These are phyloP conservation scores for Boulengeromyrus knoepffleri DNA, from an alignment of 2,113 vertebrate genomes.

Conservation along the genomic window DNA sequence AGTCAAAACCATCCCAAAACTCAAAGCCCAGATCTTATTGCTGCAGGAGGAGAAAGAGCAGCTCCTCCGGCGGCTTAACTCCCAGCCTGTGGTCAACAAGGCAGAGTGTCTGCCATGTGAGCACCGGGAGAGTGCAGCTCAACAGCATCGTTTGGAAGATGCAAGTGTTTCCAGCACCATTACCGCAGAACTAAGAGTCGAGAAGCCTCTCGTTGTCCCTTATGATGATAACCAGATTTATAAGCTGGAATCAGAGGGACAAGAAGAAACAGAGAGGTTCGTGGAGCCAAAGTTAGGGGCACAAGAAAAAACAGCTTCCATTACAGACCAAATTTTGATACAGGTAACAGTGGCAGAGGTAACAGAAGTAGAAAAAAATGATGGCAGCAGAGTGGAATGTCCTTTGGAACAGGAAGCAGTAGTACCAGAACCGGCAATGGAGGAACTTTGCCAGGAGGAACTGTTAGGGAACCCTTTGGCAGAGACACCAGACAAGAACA, in stretches of 20 bases:
- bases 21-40: slow-evolving; percentile 57
- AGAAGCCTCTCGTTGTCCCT: neutral
- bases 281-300: neutral
- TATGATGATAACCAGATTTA: neutral
- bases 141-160: slow-evolving; percentile 28
- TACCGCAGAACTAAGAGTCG: neutral
- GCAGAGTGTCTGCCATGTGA: neutral
- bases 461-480: slow-evolving; percentile 28
- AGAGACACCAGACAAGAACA: slow-evolving; percentile 34
- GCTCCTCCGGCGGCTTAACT: slow-evolving; percentile 48
- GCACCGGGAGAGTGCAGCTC: neutral
- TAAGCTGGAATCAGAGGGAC: slow-evolving; percentile 11
- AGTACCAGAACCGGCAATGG: slow-evolving; percentile 25
- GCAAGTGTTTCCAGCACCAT: neutral
- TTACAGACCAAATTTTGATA: neutral
- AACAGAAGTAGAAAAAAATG: neutral
- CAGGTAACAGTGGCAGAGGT: neutral
- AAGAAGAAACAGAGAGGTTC: neutral
- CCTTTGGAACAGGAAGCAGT: slow-evolving; percentile 15
- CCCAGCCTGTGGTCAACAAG: slow-evolving; percentile 35
- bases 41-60: slow-evolving; percentile 53
- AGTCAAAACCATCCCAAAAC: slow-evolving; percentile 59
- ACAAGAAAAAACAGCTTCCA: neutral
- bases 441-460: slow-evolving; percentile 30
- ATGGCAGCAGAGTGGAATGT: neutral